Percentiles rank a stretch among this genome's conserved stretches.
Conservation (phyloP, 2,888 invertebrate species). For the Philopedon plagiatum region DNA sequence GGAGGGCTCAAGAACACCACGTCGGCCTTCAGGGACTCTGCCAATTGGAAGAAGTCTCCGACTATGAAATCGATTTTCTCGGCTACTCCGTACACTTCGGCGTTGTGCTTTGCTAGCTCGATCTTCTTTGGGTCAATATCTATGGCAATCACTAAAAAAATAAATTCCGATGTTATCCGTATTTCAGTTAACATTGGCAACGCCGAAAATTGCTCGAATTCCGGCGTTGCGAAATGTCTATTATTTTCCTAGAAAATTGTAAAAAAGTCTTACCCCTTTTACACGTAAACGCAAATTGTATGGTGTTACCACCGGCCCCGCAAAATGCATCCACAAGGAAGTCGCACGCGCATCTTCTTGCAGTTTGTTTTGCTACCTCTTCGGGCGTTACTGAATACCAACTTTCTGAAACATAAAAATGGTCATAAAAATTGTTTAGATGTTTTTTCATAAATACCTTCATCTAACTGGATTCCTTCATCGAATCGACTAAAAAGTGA, state of each 20-base stretch:
- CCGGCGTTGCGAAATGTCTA: too few relatives aligned
- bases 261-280: conserved; percentile 77
- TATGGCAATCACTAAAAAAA: conserved; percentile 87
- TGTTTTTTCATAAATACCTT: conserved; percentile 75
- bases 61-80: conserved; percentile 93
- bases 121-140: conserved; percentile 96
- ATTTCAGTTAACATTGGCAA: too few relatives aligned
- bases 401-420: conserved; percentile 79
- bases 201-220: too few relatives aligned
- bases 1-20: conserved; percentile 97
- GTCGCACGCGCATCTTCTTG: conserved; percentile 84
- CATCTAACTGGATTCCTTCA: conserved; percentile 90
- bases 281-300: conserved; percentile 94
- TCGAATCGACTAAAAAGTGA: conserved; percentile 92
- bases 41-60: conserved; percentile 88
- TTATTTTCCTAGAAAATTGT: too few relatives aligned
- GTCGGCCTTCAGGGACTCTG: conserved; percentile 79
- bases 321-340: conserved; percentile 96
- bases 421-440: too few relatives aligned
- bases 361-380: conserved; percentile 91
- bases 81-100: conserved; percentile 88
- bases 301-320: conserved; percentile 97
- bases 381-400: conserved; percentile 99
- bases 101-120: conserved; percentile 91
- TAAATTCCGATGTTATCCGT: too few relatives aligned